phyloP scores from a whole-genome alignment of 2,113 vertebrate species.

The Grammomys surdaster region DNA sequence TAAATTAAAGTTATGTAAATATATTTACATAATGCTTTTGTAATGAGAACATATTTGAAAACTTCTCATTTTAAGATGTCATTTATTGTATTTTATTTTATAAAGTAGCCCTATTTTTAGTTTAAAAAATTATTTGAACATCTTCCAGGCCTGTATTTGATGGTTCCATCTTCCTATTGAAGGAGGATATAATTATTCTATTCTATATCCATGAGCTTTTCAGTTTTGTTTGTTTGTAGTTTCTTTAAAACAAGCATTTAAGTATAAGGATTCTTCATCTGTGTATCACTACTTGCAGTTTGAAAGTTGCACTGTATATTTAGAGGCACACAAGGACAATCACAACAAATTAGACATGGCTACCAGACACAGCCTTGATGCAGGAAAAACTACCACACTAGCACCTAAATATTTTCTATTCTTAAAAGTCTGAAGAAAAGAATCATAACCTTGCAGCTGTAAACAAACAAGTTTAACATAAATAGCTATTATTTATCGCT shows the following conservation, averaged over 20 bases:
- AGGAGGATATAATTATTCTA: not conserved
- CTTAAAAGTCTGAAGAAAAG: conserved; percentile 5
- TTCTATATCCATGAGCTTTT: not conserved
- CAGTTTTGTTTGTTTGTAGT: not conserved
- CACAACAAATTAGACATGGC: not conserved
- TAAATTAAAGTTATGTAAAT: not conserved
- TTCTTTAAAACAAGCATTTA: not conserved
- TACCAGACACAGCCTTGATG: not conserved
- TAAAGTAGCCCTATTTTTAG: conserved; percentile 4
- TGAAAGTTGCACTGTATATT: not conserved
- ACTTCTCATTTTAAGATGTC: not conserved
- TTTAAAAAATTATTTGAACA: conserved; percentile 38
- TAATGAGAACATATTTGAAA: not conserved
- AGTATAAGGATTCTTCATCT: not conserved
- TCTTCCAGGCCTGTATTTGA: not conserved
- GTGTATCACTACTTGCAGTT: not conserved
- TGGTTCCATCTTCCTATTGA: not conserved
- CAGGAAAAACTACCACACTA: conserved; percentile 9
- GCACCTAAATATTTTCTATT: not conserved
- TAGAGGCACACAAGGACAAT: not conserved
- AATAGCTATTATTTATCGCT: not conserved
- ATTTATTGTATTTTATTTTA: not conserved
- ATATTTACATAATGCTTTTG: not conserved
- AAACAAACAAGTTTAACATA: conserved; percentile 18
- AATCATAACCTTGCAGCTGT: conserved; percentile 1